phyloP scores from a whole-genome alignment of 2,797 vertebrate genomes.

The Fistularia tabacaria region DNA sequence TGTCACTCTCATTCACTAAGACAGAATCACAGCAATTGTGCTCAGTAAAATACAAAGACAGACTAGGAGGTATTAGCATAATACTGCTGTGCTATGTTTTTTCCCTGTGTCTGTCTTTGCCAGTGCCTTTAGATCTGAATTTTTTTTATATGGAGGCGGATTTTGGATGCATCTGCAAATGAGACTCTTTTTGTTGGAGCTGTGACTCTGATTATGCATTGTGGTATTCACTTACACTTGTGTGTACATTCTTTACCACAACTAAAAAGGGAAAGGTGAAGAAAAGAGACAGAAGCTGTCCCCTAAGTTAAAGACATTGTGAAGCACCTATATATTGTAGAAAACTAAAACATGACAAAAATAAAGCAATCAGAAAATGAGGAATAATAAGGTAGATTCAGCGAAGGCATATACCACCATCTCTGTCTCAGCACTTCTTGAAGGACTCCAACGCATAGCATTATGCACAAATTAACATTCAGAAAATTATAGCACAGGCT shows the following conservation, averaged over 20 bases:
- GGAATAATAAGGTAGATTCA: too few relatives aligned
- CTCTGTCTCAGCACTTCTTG: too few relatives aligned
- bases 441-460: too few relatives aligned
- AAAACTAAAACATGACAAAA: too few relatives aligned
- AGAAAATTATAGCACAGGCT: too few relatives aligned
- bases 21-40: constrained; percentile 28
- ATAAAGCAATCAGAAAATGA: too few relatives aligned
- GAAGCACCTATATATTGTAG: too few relatives aligned
- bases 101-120: not conserved
- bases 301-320: not conserved
- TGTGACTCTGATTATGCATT: constrained; percentile 39
- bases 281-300: not conserved
- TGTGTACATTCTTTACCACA: constrained; percentile 18
- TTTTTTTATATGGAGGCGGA: constrained; percentile 9
- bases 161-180: constrained; percentile 29
- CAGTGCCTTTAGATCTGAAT: constrained; percentile 24
- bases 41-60: constrained; percentile 15
- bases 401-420: too few relatives aligned
- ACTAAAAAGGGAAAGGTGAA: not conserved
- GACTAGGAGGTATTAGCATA: constrained; percentile 35
- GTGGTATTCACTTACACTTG: constrained; percentile 33
- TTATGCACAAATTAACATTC: too few relatives aligned
- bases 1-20: constrained; percentile 8
- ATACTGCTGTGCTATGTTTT: constrained; percentile 15
- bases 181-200: constrained; percentile 4